These are phyloP conservation scores for Lacanobia wlatinum DNA, from an alignment of 2,888 invertebrate species.

Conservation along the genomic window DNA sequence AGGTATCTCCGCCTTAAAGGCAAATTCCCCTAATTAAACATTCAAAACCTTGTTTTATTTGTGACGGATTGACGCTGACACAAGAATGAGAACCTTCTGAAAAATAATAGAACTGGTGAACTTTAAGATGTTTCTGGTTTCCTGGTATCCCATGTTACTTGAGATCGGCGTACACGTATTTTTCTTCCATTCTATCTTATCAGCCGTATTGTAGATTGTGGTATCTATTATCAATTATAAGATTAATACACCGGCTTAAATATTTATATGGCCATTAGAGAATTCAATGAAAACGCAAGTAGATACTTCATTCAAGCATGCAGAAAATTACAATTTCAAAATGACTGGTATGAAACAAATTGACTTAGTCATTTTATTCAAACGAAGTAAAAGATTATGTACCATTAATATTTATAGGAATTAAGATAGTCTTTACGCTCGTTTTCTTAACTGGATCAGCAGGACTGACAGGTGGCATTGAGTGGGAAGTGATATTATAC, in stretches of 20 bases:
- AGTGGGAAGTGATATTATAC: background rate
- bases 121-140: no score
- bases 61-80: background rate
- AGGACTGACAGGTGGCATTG: slow-evolving; percentile 3
- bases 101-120: no score
- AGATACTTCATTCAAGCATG: slow-evolving; percentile 6
- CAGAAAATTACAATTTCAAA: slow-evolving; percentile 44
- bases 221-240: background rate
- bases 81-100: no score
- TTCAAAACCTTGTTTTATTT: background rate
- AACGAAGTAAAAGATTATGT: slow-evolving; percentile 23
- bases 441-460: slow-evolving; percentile 13
- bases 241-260: background rate
- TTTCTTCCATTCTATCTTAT: no score
- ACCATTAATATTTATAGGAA: slow-evolving; percentile 42
- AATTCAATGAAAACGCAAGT: slow-evolving; percentile 33
- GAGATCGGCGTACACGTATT: no score
- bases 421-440: slow-evolving; percentile 27
- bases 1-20: no score
- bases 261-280: background rate
- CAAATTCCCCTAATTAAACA: background rate
- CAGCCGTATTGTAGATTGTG: no score
- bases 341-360: slow-evolving; percentile 19
- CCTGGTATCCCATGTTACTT: no score
- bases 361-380: slow-evolving; percentile 38